Evolutionary conservation across 2,888 invertebrate genomes (phyloP).

Genomic region (Polyommatus icarus): DNA sequence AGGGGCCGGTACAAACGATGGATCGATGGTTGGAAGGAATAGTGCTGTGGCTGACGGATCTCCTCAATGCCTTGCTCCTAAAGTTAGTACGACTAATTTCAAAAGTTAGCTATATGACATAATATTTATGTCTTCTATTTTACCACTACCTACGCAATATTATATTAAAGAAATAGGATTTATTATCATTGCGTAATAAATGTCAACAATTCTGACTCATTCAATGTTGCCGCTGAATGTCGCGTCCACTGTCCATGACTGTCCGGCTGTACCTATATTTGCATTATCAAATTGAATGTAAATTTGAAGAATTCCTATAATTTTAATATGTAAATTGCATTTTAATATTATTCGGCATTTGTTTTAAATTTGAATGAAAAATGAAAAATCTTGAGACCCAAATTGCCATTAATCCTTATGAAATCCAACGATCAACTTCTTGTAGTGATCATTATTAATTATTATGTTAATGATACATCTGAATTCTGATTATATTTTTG

Average conservation of each 20-base stretch:
- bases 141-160: neutral
- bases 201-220: neutral
- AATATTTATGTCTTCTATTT: neutral
- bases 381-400: neutral
- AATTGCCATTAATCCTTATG: neutral
- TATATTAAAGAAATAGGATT: neutral
- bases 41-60: constrained; percentile 53
- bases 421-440: neutral
- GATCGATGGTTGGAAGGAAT: constrained; percentile 51
- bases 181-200: neutral
- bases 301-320: neutral
- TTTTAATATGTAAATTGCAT: neutral
- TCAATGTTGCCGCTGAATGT: neutral
- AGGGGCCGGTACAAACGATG: constrained; percentile 41
- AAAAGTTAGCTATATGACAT: neutral
- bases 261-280: too few relatives aligned
- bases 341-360: neutral
- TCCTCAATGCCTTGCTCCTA: constrained; percentile 49
- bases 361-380: neutral
- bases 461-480: too few relatives aligned
- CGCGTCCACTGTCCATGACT: too few relatives aligned
- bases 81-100: constrained; percentile 51
- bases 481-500: too few relatives aligned
- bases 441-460: neutral
- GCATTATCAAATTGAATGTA: neutral